Base-by-base conservation (phyloP, 92 coral and sea anemone species). In the Umimayanthus kanabou region DNA sequence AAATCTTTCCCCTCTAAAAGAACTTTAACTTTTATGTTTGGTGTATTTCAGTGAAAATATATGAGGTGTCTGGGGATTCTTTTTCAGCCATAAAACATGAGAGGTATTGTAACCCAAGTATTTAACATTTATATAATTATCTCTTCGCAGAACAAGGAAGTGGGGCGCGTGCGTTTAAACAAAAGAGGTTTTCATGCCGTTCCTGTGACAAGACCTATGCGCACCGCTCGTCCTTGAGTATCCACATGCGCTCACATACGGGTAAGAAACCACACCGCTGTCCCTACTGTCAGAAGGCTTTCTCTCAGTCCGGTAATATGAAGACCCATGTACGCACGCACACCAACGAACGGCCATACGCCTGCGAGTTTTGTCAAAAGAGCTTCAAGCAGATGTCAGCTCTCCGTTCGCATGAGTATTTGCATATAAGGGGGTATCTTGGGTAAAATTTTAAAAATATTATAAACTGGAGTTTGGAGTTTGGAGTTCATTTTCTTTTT, bases 161-260 rank as follows among this genome's bases (percentile, higher is more conserved):
- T 0, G 69, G 69, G 26, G 3, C 18, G 69, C 9, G 26, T 61
- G 69, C 4, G 69, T 0, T 18, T 25, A 61, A 61, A 6, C 69
- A 25, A 61, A 61, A 61, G 26, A n/a, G 43, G 16, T 80, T 57
- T 80, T 16, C 84, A 4, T 80, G 84, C 43, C 45, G 5, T 5
- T 18, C 22, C 16, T 82, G 86, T 49, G 33, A 47, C 86, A 82
- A 40, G 58, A 15, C 73, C 58, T 82, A 66, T 64, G 25, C 76
- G 25, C 57, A 82, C n/a, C 61, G 39, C 13, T 82, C 86, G 0
- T 66, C 86, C 39, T 69, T 82, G 77, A 66, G 57, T n/a, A 29
- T 82, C 45, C 86, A 82, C 43, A 82, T 67, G 86, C 86, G 86
- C 76, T 37, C 65, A 50, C 86, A 82, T 42, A 82, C 86, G n/a